phyloP scores from a whole-genome alignment of 2,113 vertebrate species.

The Triplophysa rosa region DNA sequence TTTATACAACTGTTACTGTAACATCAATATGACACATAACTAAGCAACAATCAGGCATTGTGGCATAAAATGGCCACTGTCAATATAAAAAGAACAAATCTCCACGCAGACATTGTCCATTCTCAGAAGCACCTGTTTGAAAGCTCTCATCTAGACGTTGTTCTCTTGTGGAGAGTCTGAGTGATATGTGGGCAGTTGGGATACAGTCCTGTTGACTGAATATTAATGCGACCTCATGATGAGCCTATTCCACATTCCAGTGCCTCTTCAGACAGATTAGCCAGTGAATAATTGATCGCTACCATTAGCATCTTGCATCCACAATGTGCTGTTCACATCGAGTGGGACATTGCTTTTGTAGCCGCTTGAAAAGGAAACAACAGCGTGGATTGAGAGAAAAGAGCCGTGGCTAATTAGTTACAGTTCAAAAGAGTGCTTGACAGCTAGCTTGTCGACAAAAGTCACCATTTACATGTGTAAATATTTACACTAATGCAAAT shows the following conservation, averaged over 20 bases:
- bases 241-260: slow-evolving; percentile 58
- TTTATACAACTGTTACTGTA: neutral
- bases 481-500: neutral
- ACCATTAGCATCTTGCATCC: slow-evolving; percentile 60
- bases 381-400: slow-evolving; percentile 3
- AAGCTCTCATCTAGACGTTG: slow-evolving; percentile 22
- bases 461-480: slow-evolving; percentile 17
- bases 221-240: slow-evolving; percentile 47
- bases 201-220: slow-evolving; percentile 43
- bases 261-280: slow-evolving; percentile 67
- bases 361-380: slow-evolving; percentile 48
- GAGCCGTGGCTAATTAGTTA: slow-evolving; percentile 36
- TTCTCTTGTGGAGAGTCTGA: neutral
- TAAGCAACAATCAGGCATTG: neutral
- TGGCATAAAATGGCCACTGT: neutral
- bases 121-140: slow-evolving; percentile 14
- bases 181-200: slow-evolving; percentile 32
- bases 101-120: slow-evolving; percentile 14
- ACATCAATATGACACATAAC: neutral
- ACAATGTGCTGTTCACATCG: slow-evolving; percentile 37
- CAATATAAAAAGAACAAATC: slow-evolving; percentile 1
- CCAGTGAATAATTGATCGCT: slow-evolving; percentile 68
- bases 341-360: slow-evolving; percentile 44
- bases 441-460: slow-evolving; percentile 4
- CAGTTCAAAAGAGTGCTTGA: slow-evolving; percentile 13